Evolutionary conservation across 2,797 vertebrate genomes (phyloP).

Genomic region (Gymnothorax javanicus): DNA sequence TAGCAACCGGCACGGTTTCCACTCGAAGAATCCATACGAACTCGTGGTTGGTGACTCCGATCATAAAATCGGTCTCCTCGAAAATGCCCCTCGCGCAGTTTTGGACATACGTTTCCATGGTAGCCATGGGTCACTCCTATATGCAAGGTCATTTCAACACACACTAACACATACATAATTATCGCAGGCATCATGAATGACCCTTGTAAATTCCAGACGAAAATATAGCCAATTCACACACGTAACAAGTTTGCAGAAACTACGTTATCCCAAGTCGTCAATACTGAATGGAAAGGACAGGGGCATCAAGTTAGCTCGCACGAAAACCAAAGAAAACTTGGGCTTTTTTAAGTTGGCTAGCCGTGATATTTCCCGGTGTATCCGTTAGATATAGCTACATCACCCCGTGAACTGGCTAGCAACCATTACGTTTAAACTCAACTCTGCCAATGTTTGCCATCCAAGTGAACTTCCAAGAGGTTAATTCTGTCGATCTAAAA

Average conservation of each 20-base stretch:
- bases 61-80: not conserved
- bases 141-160: conserved; percentile 11
- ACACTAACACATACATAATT: not conserved
- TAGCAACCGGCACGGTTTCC: not conserved
- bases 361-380: not conserved
- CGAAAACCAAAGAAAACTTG: not conserved
- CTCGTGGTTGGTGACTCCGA: not conserved
- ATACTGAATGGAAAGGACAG: not conserved
- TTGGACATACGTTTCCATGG: conserved; percentile 32
- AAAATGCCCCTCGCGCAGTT: conserved; percentile 8
- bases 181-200: not conserved
- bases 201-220: not conserved
- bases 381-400: not conserved
- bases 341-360: not conserved
- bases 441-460: not conserved
- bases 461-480: not conserved
- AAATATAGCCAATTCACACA: not conserved
- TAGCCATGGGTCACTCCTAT: conserved; percentile 27
- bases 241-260: not conserved
- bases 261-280: not conserved
- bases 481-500: conserved; percentile 24
- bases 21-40: not conserved
- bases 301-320: not conserved
- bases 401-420: not conserved
- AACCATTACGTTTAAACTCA: not conserved